Base-by-base conservation (phyloP, 2,797 vertebrate species). In the Otolemur crassicaudatus region DNA sequence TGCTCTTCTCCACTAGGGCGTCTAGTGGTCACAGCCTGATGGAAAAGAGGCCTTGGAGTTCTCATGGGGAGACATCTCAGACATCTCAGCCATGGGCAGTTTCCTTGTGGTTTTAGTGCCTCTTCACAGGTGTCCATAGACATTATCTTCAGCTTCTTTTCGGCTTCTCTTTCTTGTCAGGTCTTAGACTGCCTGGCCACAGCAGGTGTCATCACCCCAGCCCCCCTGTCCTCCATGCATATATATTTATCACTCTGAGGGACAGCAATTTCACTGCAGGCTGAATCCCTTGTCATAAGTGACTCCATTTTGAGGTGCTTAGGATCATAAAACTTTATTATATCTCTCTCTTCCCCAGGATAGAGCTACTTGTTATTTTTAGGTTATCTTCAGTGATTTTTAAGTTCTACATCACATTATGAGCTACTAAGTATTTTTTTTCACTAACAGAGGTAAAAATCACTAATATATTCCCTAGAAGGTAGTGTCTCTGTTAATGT, bases 331-430 rank as follows among this genome's bases (percentile, higher is more conserved):
- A 14, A 19, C 31, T 10, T 34, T 67, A 9, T 67, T 34, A 19
- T 56, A 25, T 63, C 43, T 60, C 70, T 25, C n/a, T 6, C 40
- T 89, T 89, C 2, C 13, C 16, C 75, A 89, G 70, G 87, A 63
- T 95, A 27, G 34, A 40, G 27, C 77, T 91, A n/a, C 6, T 90
- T 76, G 31, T 13, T 86, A 40, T 79, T 90, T 93, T 31, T 90
- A 60, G 80, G 12, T 77, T 77, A 43, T 9, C 11, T 34, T 46
- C 23, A 65, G 3, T 80, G 79, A 63, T 86, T 95, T 79, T 63
- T 67, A 95, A 79, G 25, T 19, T 40, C 53, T 79, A 7, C 31
- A 20, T 95, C 88, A 88, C 5, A 61, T 91, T 92, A 46, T 93
- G 46, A 84, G 43, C 65, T 83, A 60, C 7, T 46, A 69, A 72